Evolutionary conservation across 2,888 invertebrate genomes (phyloP).

Genomic region (Tachina fera): DNA sequence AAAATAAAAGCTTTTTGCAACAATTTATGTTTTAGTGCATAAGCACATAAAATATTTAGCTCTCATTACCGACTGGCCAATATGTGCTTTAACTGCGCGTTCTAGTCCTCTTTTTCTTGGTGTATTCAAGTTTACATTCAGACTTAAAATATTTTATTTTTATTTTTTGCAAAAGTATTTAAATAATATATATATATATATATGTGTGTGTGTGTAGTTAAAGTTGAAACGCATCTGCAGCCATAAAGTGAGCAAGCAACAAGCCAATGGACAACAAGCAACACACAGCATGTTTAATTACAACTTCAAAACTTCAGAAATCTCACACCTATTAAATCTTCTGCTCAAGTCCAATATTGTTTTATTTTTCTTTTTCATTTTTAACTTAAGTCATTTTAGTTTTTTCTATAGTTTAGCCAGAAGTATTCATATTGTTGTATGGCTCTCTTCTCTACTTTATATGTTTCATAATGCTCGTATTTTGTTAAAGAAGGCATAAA

Average conservation of each 20-base stretch:
- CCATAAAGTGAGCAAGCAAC: slow-evolving; percentile 56
- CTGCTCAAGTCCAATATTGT: slow-evolving; percentile 59
- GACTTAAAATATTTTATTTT: background rate
- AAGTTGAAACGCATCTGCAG: slow-evolving; percentile 71
- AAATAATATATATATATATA: slow-evolving; percentile 51
- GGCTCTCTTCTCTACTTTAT: slow-evolving; percentile 13
- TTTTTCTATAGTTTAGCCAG: slow-evolving; percentile 18
- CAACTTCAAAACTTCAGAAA: slow-evolving; percentile 74
- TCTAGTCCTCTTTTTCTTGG: background rate
- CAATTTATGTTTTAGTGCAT: slow-evolving; percentile 66
- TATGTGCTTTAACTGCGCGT: slow-evolving; percentile 15
- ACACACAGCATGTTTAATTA: slow-evolving; percentile 71
- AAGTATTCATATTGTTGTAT: slow-evolving; percentile 18
- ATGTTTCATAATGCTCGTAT: slow-evolving; percentile 44
- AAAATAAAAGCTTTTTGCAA: slow-evolving; percentile 70
- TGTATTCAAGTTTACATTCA: slow-evolving; percentile 5
- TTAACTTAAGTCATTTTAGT: slow-evolving; percentile 17
- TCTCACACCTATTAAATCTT: slow-evolving; percentile 75
- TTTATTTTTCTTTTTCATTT: slow-evolving; percentile 12
- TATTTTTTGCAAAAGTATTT: slow-evolving; percentile 46
- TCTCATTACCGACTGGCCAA: slow-evolving; percentile 54
- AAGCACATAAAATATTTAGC: slow-evolving; percentile 28
- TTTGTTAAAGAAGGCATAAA: slow-evolving; percentile 62
- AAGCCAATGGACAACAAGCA: no score
- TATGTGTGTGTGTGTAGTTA: slow-evolving; percentile 54